Evolutionary conservation across 2,113 vertebrate genomes (phyloP), one percentile per base, ranked within the genome.

Genomic region (Sciurus niger): DNA sequence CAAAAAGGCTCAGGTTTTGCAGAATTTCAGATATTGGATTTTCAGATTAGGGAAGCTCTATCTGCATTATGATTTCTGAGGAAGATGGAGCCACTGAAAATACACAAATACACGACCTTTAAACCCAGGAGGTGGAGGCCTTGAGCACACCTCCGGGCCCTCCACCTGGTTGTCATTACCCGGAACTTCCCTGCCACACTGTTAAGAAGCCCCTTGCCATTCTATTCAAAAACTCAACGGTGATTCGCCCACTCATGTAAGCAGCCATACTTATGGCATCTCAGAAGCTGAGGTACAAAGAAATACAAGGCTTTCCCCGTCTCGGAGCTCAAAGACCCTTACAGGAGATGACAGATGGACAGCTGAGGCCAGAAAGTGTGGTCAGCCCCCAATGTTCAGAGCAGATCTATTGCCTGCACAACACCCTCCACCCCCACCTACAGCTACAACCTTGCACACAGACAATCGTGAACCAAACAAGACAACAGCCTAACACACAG

Each of bases 231-330:
- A 55, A 60, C 58, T 25, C 58, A 25, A 60, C 20, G 13, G 4
- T 5, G 20, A n/a, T 20, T 3, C 40, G 22, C 4, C 53, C 6
- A 0, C 40, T 28, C 63, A 1, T 2, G 3, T 20, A 65, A 12
- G 18, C 55, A 32, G 25, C 22, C 65, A 4, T n/a, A 25, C 30
- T 48, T 82, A n/a, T 0, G 0, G 30, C 13, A 30, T 16, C 58
- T 51, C 58, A 40, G 48, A 80, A 70, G 25, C 73, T 51, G 22
- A 9, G 28, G 22, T 37, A 13, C 84, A 60, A 32, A 80, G 68
- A 28, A 40, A 63, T 55, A 8, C 4, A 67, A 65, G 67, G 63
- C 40, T 46, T 72, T 28, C 13, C 11, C 22, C n/a, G 20, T 91
- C 16, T 1, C 0, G 1, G 60, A 65, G 51, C 8, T 25, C 37